Percentiles rank a stretch among this genome's conserved stretches.
Evolutionary conservation across 2,797 vertebrate species (phyloP).

Genomic region (Alca torda): DNA sequence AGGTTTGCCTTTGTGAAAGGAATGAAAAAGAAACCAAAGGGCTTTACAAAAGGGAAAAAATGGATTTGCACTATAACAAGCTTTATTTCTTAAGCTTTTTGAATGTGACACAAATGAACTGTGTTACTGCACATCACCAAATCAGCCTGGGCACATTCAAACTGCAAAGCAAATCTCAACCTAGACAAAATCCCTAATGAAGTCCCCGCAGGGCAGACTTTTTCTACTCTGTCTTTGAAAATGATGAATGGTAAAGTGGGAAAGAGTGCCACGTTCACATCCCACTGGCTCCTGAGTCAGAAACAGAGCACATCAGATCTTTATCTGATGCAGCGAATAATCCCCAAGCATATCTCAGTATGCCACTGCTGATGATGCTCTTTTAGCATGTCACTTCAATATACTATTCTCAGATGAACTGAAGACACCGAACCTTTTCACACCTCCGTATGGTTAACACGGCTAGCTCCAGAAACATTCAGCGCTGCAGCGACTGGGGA

Average conservation of each 20-base stretch:
- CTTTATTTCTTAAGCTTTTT: conserved; percentile 7
- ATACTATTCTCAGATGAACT: conserved; percentile 18
- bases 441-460: neutral
- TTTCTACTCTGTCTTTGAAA: conserved; percentile 45
- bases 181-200: conserved; percentile 43
- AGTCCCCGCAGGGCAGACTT: neutral
- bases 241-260: conserved; percentile 42
- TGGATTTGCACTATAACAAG: neutral
- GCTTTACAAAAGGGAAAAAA: neutral
- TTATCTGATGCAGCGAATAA: conserved; percentile 26
- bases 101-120: neutral
- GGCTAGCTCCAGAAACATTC: neutral
- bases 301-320: conserved; percentile 39
- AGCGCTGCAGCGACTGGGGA: neutral
- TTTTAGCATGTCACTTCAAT: conserved; percentile 46
- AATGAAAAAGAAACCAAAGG: neutral
- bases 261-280: neutral
- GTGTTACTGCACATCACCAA: neutral
- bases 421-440: neutral
- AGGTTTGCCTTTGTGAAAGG: neutral
- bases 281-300: conserved; percentile 35
- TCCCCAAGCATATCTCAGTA: conserved; percentile 36
- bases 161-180: conserved; percentile 21
- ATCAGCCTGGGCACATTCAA: neutral
- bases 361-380: conserved; percentile 22